A percentile compares a stretch with the other conserved stretches of the same genome.
Evolutionary conservation across 92 coral and sea anemone species (phyloP).

Genomic region (Pocillopora grandis): DNA sequence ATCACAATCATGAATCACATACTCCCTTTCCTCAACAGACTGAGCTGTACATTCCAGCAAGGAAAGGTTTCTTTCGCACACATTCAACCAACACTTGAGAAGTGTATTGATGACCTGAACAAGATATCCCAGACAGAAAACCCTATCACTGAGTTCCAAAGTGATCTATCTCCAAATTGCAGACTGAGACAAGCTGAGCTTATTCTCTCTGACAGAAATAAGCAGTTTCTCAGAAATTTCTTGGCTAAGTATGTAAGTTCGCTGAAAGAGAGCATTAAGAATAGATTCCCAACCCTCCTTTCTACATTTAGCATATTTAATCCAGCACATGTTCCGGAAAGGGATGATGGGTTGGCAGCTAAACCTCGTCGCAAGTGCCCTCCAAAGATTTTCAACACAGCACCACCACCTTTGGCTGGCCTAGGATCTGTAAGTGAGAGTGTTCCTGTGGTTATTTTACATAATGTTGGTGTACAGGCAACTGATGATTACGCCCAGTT

Average conservation of each 20-base stretch:
- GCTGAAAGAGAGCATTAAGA: no score
- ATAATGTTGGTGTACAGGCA: no score
- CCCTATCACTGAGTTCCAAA: slow-evolving; percentile 16
- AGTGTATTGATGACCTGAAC: slow-evolving; percentile 28
- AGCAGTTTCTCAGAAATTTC: no score
- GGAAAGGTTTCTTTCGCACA: slow-evolving; percentile 37
- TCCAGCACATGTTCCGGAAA: background rate
- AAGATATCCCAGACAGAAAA: slow-evolving; percentile 9
- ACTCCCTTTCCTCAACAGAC: slow-evolving; percentile 37
- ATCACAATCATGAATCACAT: slow-evolving; percentile 39
- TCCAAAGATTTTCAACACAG: no score
- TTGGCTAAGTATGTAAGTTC: no score
- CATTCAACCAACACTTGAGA: slow-evolving; percentile 34
- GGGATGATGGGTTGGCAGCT: background rate
- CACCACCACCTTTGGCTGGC: no score
- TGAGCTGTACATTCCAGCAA: slow-evolving; percentile 44
- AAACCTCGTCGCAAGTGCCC: no score
- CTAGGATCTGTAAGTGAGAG: no score
- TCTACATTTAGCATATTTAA: background rate
- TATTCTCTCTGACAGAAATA: no score
- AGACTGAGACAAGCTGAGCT: slow-evolving; percentile 8
- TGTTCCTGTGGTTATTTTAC: no score
- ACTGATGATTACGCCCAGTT: no score
- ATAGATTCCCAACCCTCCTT: no score
- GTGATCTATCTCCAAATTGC: slow-evolving; percentile 17